Percentiles rank a stretch among this genome's conserved stretches.
These are phyloP conservation scores for Tipula vernalis DNA, from an alignment of 2,888 invertebrate genomes.

Conservation along the genomic window DNA sequence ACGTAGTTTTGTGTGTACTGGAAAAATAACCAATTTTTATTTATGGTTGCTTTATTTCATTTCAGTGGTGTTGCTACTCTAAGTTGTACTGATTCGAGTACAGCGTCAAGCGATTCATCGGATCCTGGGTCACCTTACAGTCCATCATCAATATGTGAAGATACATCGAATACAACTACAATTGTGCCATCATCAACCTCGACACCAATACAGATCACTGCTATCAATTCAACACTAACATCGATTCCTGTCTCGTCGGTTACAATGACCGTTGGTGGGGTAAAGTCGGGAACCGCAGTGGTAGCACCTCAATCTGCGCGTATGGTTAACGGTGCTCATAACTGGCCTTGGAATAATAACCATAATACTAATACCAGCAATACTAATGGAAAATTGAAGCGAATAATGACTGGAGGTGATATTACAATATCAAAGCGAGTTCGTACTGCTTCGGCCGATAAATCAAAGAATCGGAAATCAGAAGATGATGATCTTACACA, in stretches of 20 bases:
- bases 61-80: conserved; percentile 71
- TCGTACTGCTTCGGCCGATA: neutral
- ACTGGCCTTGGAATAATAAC: conserved; percentile 16
- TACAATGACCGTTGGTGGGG: neutral
- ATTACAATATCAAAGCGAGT: neutral
- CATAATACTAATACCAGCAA: neutral
- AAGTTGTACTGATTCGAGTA: conserved; percentile 60
- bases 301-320: conserved; percentile 13
- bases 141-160: conserved; percentile 46
- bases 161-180: conserved; percentile 29
- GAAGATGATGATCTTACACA: neutral
- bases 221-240: conserved; percentile 20
- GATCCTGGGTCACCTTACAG: conserved; percentile 78
- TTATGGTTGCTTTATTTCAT: conserved; percentile 21
- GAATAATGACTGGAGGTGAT: neutral
- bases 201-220: conserved; percentile 15
- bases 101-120: conserved; percentile 68
- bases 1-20: neutral
- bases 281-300: conserved; percentile 1
- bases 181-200: conserved; percentile 24
- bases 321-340: conserved; percentile 15
- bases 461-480: neutral
- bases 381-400: neutral
- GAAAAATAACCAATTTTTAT: neutral
- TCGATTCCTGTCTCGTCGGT: neutral